Evolutionary conservation across 2,113 vertebrate species (phyloP).

Genomic region (Erinaceus europaeus): DNA sequence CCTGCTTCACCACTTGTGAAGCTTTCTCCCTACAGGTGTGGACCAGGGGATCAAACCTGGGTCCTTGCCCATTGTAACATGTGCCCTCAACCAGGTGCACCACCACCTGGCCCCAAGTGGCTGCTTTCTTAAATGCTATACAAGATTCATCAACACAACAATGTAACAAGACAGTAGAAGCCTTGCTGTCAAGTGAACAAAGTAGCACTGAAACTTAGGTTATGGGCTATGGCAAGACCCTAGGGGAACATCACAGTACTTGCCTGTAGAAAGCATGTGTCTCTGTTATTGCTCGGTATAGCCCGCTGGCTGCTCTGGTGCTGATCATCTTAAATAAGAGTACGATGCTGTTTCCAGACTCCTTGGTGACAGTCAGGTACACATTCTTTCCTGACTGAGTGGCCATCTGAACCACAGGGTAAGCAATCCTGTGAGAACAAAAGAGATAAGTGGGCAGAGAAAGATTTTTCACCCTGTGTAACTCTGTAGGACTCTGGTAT

Average conservation of each 20-base stretch:
- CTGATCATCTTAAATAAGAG: constrained; percentile 97
- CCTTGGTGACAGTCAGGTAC: constrained; percentile 95
- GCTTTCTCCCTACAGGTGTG: no score
- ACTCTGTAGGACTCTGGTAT: neutral
- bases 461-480: rapidly evolving
- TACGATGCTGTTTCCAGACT: constrained; percentile 93
- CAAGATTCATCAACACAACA: neutral
- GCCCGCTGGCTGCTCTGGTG: constrained; percentile 94
- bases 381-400: constrained; percentile 98
- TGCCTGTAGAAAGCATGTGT: constrained; percentile 98
- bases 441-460: neutral
- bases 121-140: neutral
- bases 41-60: no score
- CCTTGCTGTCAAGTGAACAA: neutral
- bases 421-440: constrained; percentile 85
- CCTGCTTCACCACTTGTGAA: no score
- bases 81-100: no score
- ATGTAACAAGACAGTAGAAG: neutral
- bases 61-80: no score
- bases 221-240: rapidly evolving
- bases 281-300: constrained; percentile 97
- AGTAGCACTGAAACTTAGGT: no score
- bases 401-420: constrained; percentile 98
- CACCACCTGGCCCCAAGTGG: no score
- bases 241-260: constrained; percentile 21